Percentiles rank a stretch among this genome's conserved stretches.
phyloP scores from a whole-genome alignment of 2,113 vertebrate genomes.

The Mandrillus leucophaeus region DNA sequence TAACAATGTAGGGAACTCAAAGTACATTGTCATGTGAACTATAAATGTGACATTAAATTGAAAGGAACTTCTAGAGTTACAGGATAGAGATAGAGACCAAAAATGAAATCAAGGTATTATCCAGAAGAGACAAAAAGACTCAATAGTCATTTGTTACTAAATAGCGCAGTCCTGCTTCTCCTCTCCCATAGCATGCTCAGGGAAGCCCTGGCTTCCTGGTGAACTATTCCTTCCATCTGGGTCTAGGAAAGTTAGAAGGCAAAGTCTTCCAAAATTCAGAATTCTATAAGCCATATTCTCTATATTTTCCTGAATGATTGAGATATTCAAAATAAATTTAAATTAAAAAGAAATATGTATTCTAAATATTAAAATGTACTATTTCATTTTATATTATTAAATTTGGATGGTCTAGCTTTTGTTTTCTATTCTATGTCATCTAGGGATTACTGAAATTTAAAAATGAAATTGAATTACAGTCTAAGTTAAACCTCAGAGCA shows the following conservation, averaged over 20 bases:
- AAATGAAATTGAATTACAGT: background rate
- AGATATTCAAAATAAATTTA: background rate
- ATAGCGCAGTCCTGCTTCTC: rapidly evolving
- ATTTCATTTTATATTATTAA: background rate
- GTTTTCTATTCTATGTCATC: background rate
- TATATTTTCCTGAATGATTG: background rate
- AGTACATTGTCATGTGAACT: background rate
- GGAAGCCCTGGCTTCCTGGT: background rate
- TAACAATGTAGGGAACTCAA: background rate
- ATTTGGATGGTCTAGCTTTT: background rate
- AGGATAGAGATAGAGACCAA: background rate
- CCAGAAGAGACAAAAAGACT: background rate
- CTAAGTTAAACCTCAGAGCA: background rate
- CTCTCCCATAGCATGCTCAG: too few relatives aligned
- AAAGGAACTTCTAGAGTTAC: background rate
- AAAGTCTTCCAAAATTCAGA: too few relatives aligned
- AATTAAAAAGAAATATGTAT: background rate
- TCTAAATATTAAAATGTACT: background rate
- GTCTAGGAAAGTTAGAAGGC: background rate
- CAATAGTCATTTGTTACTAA: too few relatives aligned
- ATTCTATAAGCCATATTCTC: background rate
- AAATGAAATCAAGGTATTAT: background rate
- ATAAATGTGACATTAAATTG: background rate
- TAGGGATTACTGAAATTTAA: background rate
- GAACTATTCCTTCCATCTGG: background rate